phyloP scores from a whole-genome alignment of 1,140 invertebrate species.

The Listronotus bonariensis region DNA sequence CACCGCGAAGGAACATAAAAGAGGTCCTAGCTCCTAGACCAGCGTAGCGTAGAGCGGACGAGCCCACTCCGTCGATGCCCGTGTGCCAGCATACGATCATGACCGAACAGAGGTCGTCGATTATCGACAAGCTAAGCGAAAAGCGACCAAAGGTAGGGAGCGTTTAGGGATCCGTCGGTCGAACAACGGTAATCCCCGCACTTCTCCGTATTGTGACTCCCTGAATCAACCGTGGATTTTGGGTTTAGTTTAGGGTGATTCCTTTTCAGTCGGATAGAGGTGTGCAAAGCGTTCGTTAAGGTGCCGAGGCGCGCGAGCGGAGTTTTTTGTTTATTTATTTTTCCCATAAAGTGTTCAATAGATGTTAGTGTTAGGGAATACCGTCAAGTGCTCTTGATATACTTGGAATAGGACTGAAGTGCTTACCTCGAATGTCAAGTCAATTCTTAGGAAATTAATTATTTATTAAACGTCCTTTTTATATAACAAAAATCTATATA shows the following conservation, averaged over 20 bases:
- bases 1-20: constrained; percentile 1
- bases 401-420: constrained; percentile 19
- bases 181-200: constrained; percentile 23
- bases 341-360: constrained; percentile 38
- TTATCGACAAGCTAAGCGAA: constrained; percentile 23
- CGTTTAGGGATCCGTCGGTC: constrained; percentile 2
- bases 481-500: not conserved
- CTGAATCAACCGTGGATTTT: constrained; percentile 43
- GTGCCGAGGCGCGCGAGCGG: constrained; percentile 28
- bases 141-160: constrained; percentile 18
- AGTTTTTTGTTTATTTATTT: constrained; percentile 46
- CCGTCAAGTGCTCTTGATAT: constrained; percentile 37
- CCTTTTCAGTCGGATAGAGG: constrained; percentile 46
- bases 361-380: constrained; percentile 37
- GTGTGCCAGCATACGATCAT: constrained; percentile 23
- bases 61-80: constrained; percentile 21
- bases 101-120: constrained; percentile 27
- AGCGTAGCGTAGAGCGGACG: constrained; percentile 18
- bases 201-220: constrained; percentile 35
- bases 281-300: constrained; percentile 37
- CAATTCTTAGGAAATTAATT: constrained; percentile 24
- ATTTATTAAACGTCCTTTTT: constrained; percentile 25
- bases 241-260: constrained; percentile 39
- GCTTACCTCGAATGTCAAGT: constrained; percentile 29
- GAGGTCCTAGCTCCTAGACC: constrained; percentile 23